Evolutionary conservation across 1,140 invertebrate species (phyloP), one percentile per base, ranked within the genome.

Genomic region (Bombus haemorrhoidalis): DNA sequence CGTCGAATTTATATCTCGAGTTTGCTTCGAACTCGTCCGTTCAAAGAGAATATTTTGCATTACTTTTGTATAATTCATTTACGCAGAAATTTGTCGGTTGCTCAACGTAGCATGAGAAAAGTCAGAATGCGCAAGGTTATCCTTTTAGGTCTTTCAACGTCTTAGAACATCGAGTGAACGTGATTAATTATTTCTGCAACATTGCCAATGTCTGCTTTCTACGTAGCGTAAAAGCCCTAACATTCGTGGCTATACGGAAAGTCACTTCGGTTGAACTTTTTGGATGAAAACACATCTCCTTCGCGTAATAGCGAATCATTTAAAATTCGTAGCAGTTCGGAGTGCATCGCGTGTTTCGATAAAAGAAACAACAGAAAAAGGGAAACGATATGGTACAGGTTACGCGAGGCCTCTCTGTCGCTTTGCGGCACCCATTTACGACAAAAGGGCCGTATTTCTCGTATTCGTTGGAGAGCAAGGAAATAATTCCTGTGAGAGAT

Each of bases 381-480:
- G 69, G 18, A 79, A 72, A 74, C 69, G 71, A 89, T 80, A 15
- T 1, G 12, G 57, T 69, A 25, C 78, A 10, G 41, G 71, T 78
- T 68, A n/a, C 28, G 41, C 39, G 25, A 66, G 37, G 53, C 86
- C 57, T 75, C 64, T 57, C n/a, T n/a, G n/a, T n/a, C 18, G 73
- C 73, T 87, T 79, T 84, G 84, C 59, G 62, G 25, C 57, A 32
- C 10, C 57, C 12, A 37, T 85, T 85, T 77, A 85, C 66, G 59
- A 69, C 81, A 85, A 82, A 83, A 80, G 74, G 43, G 37, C 84
- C 79, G n/a, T n/a, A 90, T 87, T 90, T 87, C 68, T 66, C 69
- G n/a, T 85, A 79, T 53, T 18, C 59, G 18, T n/a, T 13, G 39
- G 22, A 75, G 68, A 66, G 41, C 34, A 75, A 78, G 75, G 32